Evolutionary conservation across 2,113 vertebrate species (phyloP).

Genomic region (Chaenogobius annularis): DNA sequence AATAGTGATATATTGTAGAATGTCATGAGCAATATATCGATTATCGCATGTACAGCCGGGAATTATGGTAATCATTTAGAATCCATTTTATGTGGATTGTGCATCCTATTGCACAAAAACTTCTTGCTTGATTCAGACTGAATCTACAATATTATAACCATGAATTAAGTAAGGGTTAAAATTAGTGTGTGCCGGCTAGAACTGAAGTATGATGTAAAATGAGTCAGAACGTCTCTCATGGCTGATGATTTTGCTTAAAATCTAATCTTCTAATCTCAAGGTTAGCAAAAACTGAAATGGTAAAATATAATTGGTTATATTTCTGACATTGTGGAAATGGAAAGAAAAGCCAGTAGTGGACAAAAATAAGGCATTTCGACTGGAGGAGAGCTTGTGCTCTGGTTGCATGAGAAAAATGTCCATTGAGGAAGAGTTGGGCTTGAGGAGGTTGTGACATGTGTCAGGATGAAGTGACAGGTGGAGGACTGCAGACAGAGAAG

Average conservation of each 20-base stretch:
- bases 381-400: background rate
- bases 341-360: background rate
- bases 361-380: background rate
- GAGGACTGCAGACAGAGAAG: background rate
- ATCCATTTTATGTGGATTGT: background rate
- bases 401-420: background rate
- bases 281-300: background rate
- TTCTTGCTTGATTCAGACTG: background rate
- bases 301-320: background rate
- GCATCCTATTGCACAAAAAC: background rate
- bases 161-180: background rate
- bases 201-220: background rate
- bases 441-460: conserved; percentile 5
- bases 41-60: too few relatives aligned
- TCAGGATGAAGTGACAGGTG: conserved; percentile 2
- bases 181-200: background rate
- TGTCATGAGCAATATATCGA: too few relatives aligned
- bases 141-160: background rate
- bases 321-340: background rate
- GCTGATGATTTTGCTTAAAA: background rate
- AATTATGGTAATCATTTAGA: background rate
- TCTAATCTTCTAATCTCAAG: background rate
- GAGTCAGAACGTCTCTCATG: background rate
- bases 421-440: background rate
- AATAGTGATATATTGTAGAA: too few relatives aligned